These are phyloP conservation scores for Callosobruchus maculatus DNA, from an alignment of 2,888 invertebrate species.

Conservation along the genomic window DNA sequence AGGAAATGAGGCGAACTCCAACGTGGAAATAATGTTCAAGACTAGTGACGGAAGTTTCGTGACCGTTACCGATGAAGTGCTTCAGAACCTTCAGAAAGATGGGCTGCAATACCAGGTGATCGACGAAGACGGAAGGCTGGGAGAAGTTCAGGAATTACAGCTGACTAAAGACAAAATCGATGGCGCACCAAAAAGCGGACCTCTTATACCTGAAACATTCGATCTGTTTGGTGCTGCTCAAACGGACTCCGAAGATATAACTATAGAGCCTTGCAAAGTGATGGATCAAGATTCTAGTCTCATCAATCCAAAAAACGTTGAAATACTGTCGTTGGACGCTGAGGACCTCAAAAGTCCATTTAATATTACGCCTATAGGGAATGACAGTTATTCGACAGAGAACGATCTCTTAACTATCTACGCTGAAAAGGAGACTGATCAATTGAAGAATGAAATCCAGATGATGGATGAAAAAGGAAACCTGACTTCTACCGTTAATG, in stretches of 20 bases:
- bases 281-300: not conserved
- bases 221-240: conserved; percentile 1
- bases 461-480: not conserved
- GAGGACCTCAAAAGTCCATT: not conserved
- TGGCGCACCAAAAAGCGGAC: conserved; percentile 20
- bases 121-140: conserved; percentile 43
- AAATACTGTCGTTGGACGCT: not conserved
- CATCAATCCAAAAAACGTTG: not conserved
- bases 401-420: not conserved
- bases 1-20: conserved; percentile 44
- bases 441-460: not conserved
- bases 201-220: not conserved
- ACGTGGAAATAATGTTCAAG: conserved; percentile 59
- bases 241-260: not conserved
- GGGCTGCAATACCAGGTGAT: conserved; percentile 36
- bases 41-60: conserved; percentile 63
- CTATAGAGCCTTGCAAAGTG: not conserved
- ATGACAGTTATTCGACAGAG: not conserved
- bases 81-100: conserved; percentile 45
- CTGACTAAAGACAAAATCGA: conserved; percentile 16
- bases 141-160: conserved; percentile 41
- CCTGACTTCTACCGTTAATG: not conserved
- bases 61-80: conserved; percentile 61
- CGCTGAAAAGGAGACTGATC: not conserved
- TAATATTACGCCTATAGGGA: not conserved